These are phyloP conservation scores for Poecilia wingei DNA, from an alignment of 2,797 vertebrate species.

Conservation along the genomic window DNA sequence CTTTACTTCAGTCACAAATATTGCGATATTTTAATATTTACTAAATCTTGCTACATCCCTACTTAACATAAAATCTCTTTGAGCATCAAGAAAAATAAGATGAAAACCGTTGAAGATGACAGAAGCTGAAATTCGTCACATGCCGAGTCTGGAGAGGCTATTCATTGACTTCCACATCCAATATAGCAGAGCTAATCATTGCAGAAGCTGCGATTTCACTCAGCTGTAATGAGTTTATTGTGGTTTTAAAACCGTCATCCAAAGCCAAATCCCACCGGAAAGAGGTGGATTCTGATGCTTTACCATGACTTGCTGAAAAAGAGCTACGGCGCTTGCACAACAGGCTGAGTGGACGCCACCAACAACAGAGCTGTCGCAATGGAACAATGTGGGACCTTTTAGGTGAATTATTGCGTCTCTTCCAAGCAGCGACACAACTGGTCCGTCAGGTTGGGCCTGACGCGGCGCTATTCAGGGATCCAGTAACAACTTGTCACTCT, in stretches of 20 bases:
- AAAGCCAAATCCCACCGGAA: conserved; percentile 39
- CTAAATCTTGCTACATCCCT: not conserved
- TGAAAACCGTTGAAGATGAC: conserved; percentile 10
- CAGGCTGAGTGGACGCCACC: conserved; percentile 62
- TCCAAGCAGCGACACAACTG: conserved; percentile 68
- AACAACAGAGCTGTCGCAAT: conserved; percentile 52
- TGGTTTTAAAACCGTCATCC: conserved; percentile 23
- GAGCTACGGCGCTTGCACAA: conserved; percentile 50
- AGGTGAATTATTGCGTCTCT: conserved; percentile 61
- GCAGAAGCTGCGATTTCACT: conserved; percentile 41
- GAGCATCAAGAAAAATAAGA: not conserved
- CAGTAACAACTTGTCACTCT: conserved; percentile 64
- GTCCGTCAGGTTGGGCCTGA: conserved; percentile 82
- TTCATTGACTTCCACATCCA: conserved; percentile 56
- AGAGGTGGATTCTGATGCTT: conserved; percentile 1
- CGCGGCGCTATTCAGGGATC: conserved; percentile 69
- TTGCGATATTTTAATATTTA: not conserved
- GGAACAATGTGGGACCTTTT: conserved; percentile 74
- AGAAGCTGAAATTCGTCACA: conserved; percentile 21
- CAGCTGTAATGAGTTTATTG: conserved; percentile 36
- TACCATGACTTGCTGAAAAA: conserved; percentile 47
- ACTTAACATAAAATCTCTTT: not conserved
- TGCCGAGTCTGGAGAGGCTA: conserved; percentile 44
- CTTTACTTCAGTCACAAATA: not conserved
- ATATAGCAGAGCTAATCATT: conserved; percentile 56